Evolutionary conservation across 1,140 invertebrate genomes (phyloP).

Genomic region (Meloidogyne floridensis): DNA sequence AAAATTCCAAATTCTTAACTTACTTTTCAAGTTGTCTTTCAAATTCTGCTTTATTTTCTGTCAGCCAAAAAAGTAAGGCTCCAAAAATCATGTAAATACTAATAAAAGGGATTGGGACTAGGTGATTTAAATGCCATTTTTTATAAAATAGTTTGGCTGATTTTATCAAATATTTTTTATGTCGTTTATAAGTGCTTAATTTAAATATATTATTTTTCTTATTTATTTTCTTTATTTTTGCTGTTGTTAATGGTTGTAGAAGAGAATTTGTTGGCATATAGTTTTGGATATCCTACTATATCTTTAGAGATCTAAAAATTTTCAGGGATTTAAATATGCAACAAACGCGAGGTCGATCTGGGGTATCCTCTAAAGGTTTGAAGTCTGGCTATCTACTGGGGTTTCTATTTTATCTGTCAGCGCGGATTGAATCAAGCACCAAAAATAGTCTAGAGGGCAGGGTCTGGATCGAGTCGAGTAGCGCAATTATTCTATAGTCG

Average conservation of each 20-base stretch:
- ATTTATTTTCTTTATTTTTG: background rate
- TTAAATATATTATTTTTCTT: slow-evolving; percentile 1
- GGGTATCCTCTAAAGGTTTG: too few relatives aligned
- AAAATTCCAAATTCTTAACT: background rate
- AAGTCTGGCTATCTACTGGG: too few relatives aligned
- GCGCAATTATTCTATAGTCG: too few relatives aligned
- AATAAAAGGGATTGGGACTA: slow-evolving; percentile 45
- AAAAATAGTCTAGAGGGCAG: too few relatives aligned
- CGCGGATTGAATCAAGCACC: too few relatives aligned
- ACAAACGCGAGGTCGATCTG: too few relatives aligned
- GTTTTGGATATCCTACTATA: background rate
- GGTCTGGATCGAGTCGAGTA: too few relatives aligned
- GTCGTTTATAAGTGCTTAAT: background rate
- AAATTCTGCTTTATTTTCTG: slow-evolving; percentile 35
- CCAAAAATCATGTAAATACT: slow-evolving; percentile 51
- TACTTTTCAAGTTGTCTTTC: slow-evolving; percentile 30
- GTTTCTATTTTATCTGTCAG: too few relatives aligned
- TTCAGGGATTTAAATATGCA: too few relatives aligned
- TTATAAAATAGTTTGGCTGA: slow-evolving; percentile 32
- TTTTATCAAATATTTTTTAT: slow-evolving; percentile 6
- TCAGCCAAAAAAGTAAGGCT: slow-evolving; percentile 46
- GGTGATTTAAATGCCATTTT: slow-evolving; percentile 41
- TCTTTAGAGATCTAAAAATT: too few relatives aligned
- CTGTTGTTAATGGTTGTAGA: background rate
- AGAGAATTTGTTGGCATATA: background rate